Base-by-base conservation (phyloP, 2,888 invertebrate genomes). In the Mactromeris polynyma region DNA sequence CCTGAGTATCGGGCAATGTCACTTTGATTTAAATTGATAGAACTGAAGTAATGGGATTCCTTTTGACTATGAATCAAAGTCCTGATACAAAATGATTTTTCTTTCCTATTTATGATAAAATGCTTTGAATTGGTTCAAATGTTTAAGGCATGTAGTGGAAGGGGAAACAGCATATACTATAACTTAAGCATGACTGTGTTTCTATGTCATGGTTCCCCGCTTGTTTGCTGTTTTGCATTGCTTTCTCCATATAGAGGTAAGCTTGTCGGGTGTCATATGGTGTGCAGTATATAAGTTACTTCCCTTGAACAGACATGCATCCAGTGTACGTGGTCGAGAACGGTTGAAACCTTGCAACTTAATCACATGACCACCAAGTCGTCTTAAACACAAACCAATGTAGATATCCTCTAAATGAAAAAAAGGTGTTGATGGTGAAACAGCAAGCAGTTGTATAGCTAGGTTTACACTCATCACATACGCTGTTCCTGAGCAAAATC, bases 401-500 rank as follows among this genome's bases (percentile, higher is more conserved):
- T 94, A 95, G 7, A 95, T 94, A 83, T 95, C 95, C 85, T 95
- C 95, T 64, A 95, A 83, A 85, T 94, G 93, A 73, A 95, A 95
- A 87, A 95, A 95, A 0, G 95, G 95, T 0, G 95, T 89, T 79
- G 90, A 84, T 11, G 89, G 89, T 11, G 95, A 95, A 0, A 94
- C 85, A 4, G 89, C 83, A 31, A 90, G 89, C 7, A 95, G 83
- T 77, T 93, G 90, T n/a, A 81, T 81, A 0, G 92, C 94, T 6
- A 94, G 92, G 11, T 88, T 84, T 31, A 91, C 87, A 31, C 93
- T 93, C 64, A 93, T 94, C 21, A 95, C 88, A 80, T 95, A 95
- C 0, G 93, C 94, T 0, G 94, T 94, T 6, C 95, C 95, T 2
- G 95, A 94, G 87, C 95, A 95, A 86, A 93, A 95, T 6, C 93